Evolutionary conservation across 35 echinoderm and acorn worm genomes (phyloP).

Genomic region (Chiridota heheva): DNA sequence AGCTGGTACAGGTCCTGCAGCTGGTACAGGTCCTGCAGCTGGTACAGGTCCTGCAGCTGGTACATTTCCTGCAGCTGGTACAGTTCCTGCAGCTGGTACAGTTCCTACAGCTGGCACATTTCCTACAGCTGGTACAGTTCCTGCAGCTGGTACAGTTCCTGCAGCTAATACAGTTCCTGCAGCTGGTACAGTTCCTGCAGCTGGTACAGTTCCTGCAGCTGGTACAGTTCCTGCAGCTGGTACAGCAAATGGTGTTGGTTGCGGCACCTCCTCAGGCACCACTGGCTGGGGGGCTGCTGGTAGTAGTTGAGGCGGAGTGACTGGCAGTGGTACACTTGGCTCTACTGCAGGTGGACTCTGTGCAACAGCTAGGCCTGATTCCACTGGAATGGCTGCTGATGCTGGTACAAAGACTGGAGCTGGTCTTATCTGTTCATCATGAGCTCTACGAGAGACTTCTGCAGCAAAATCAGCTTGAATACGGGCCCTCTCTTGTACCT

Average conservation of each 20-base stretch:
- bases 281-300: constrained; percentile 2
- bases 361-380: not conserved
- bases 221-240: too few relatives aligned
- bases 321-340: not conserved
- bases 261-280: constrained; percentile 10
- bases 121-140: not conserved
- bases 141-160: not conserved
- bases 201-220: constrained; percentile 15
- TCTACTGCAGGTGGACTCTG: constrained; percentile 9
- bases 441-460: constrained; percentile 51
- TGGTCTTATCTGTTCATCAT: constrained; percentile 16
- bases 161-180: constrained; percentile 1
- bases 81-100: not conserved
- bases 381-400: not conserved
- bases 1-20: not conserved
- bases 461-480: constrained; percentile 59
- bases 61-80: constrained; percentile 5
- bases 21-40: not conserved
- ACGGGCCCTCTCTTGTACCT: constrained; percentile 19
- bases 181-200: not conserved
- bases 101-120: too few relatives aligned
- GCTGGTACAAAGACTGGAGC: not conserved
- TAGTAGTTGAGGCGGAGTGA: not conserved
- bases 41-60: not conserved
- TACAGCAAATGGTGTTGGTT: constrained; percentile 18